Conservation (phyloP, 2,888 invertebrate species). For the Cephus spinipes region DNA sequence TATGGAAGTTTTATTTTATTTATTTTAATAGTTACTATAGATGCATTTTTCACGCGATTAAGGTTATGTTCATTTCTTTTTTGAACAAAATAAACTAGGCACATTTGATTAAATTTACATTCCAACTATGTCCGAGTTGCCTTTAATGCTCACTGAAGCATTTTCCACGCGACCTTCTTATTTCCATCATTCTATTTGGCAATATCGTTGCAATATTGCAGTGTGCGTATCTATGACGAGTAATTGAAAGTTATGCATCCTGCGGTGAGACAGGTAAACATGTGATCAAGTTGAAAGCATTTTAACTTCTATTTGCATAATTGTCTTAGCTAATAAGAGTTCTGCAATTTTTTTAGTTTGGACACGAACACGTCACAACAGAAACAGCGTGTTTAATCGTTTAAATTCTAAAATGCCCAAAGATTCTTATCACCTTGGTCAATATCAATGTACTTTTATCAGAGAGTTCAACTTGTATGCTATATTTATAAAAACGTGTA, state of each 20-base stretch:
- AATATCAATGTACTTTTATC: not conserved
- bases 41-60: too few species aligned
- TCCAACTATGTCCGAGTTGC: not conserved
- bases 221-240: not conserved
- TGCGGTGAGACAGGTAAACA: not conserved
- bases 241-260: not conserved
- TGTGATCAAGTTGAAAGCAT: not conserved
- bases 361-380: not conserved
- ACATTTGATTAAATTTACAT: too few species aligned
- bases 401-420: not conserved
- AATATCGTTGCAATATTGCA: not conserved
- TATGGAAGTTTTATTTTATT: too few species aligned
- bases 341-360: not conserved
- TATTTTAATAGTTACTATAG: too few species aligned
- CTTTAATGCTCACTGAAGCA: not conserved
- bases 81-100: too few species aligned
- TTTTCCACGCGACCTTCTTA: not conserved
- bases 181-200: not conserved
- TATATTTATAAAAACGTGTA: not conserved
- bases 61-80: too few species aligned
- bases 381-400: not conserved
- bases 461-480: not conserved
- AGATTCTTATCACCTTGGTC: not conserved
- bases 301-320: not conserved
- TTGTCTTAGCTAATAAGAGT: too few species aligned